Base-by-base conservation (phyloP, 2,888 invertebrate species). In the Clitarchus hookeri region DNA sequence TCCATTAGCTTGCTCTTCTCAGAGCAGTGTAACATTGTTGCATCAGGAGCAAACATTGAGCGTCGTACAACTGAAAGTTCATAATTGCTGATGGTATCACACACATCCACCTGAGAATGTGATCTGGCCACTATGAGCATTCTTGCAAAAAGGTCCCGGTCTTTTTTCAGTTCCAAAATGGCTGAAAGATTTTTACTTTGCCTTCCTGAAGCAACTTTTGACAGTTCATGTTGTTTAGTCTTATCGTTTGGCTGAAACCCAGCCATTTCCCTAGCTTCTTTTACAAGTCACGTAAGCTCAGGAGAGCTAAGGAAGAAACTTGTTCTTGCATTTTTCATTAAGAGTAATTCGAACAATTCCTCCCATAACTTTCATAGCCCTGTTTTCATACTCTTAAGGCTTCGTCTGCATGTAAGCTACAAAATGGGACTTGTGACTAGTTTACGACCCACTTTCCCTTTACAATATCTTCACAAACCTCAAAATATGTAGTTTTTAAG, bases 341-440 rank as follows among this genome's bases (percentile, higher is more conserved):
- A 80, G 13, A 36, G 82, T 82, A 36, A 82, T 82, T 27, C 82
- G 1, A 27, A 82, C 82, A 26, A 27, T 27, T 36, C 27, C 82
- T 82, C 27, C 27, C 82, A 27, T 82, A 36, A 82, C 27, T 82
- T 82, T 82, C 36, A 82, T 27, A 44, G 44, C 82, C 44, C 82
- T 26, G 44, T 82, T 82, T 82, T 82, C 16, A 27, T 82, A 19
- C 82, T 82, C 82, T 27, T n/a, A 82, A 82, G 2, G 82, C 82
- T 82, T 82, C 8, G 23, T 82, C 82, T 82, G 82, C 11, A 44
- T 27, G 27, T 25, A 27, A 82, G 23, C 82, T 82, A 82, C 82
- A 82, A 82, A 36, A 82, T 36, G 82, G 82, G 26, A 82, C 82
- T 11, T 82, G 27, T 82, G 27, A 19, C 12, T 44, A 12, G 27